Evolutionary conservation across 2,113 vertebrate genomes (phyloP), one percentile per base, ranked within the genome.

Genomic region (Pseudorasbora parva): DNA sequence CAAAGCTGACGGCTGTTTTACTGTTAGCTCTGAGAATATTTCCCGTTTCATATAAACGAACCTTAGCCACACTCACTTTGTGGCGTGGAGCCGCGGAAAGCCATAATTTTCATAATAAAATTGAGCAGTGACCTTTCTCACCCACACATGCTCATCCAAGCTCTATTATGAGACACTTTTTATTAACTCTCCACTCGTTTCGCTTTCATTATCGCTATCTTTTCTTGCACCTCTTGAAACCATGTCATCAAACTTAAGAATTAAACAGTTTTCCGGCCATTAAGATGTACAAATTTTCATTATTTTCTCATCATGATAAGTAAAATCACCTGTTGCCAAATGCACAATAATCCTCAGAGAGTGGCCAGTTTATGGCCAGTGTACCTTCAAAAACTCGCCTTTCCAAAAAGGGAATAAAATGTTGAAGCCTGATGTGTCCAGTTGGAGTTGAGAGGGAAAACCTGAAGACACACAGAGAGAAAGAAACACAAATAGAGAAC

Each of bases 121-220:
- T n/a, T 17, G 27, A 77, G 64, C 17, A 30, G 10, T 60, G 73
- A 80, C 43, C 8, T 43, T 45, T 56, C 47, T 54, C 17, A 41
- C 57, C 77, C 78, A 62, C 72, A 59, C 60, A 49, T 12, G 8
- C 54, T 60, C 62, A 68, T 62, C 4, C 5, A 17, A 62, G 5
- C 4, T 0, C 12, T 49, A 41, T 23, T 23, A 23, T 19, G 8
- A 45, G 14, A 27, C 0, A 2, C n/a, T 45, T 60, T 82, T 86
- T 82, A 86, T 86, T 59, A 86, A 72, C 64, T 64, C 37, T 37
- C 17, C 62, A 56, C 49, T 56, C 27, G 19, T 30, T 54, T 27
- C 25, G n/a, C 19, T 45, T 47, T 51, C 23, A 45, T 80, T 68
- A 49, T 25, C 10, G 8, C 9, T 19, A 1, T 66, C 25, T 23